A percentile compares a stretch with the other conserved stretches of the same genome.
These are phyloP conservation scores for Ictalurus furcatus DNA, from an alignment of 2,113 vertebrate genomes.

Conservation along the genomic window DNA sequence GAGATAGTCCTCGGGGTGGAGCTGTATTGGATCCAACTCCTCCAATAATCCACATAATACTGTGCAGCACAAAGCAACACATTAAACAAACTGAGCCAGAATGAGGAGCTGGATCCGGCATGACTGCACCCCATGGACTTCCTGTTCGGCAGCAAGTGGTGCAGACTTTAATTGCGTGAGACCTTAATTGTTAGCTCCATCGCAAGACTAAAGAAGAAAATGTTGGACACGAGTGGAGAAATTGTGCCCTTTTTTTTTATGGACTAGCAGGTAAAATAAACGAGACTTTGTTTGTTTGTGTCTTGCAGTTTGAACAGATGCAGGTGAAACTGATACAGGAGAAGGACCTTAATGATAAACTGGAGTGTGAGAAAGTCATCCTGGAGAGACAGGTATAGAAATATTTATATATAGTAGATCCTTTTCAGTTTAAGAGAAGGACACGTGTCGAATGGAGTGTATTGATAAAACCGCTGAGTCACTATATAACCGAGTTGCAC, in stretches of 20 bases:
- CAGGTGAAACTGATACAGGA: conserved; percentile 75
- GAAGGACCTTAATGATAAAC: conserved; percentile 72
- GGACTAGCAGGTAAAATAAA: background rate
- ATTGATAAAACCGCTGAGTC: background rate
- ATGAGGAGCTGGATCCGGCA: background rate
- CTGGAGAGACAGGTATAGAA: conserved; percentile 72
- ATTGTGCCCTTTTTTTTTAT: background rate
- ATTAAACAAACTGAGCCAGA: background rate
- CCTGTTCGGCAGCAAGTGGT: background rate
- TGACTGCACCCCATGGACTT: background rate
- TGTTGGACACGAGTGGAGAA: background rate
- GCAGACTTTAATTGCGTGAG: background rate
- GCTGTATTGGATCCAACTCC: background rate
- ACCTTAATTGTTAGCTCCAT: background rate
- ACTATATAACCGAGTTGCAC: background rate
- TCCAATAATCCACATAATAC: background rate
- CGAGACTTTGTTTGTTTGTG: background rate
- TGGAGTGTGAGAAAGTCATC: conserved; percentile 68
- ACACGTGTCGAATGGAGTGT: too few species aligned
- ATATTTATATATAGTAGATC: background rate
- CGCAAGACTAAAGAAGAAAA: background rate
- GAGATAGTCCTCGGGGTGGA: background rate
- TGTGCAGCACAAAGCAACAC: background rate
- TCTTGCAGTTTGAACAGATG: conserved; percentile 69
- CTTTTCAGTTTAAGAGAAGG: background rate